Conservation (phyloP, 2,888 invertebrate genomes). For the Unio pictorum region DNA sequence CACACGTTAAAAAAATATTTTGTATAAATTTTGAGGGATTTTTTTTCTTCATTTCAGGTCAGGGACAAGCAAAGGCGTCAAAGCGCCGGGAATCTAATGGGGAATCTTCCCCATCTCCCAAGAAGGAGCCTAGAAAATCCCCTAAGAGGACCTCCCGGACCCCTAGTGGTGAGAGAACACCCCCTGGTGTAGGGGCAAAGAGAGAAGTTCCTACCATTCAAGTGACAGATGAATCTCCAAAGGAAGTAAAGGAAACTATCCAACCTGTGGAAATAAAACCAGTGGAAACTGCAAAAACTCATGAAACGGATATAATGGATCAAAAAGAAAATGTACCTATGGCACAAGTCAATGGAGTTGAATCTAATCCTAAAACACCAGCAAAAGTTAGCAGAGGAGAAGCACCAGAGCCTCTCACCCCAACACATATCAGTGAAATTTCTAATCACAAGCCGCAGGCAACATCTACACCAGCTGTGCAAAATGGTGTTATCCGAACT, state of each 20-base stretch:
- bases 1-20: no score
- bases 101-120: conserved; percentile 47
- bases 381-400: conserved; percentile 34
- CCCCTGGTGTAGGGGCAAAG: background rate
- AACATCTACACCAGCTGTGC: conserved; percentile 59
- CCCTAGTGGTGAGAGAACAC: conserved; percentile 5
- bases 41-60: conserved; percentile 37
- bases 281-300: conserved; percentile 34
- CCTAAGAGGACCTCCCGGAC: conserved; percentile 35
- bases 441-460: conserved; percentile 49
- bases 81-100: conserved; percentile 46
- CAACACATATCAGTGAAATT: conserved; percentile 43
- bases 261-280: conserved; percentile 16
- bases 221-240: conserved; percentile 2
- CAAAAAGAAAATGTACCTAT: conserved; percentile 48
- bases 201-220: conserved; percentile 2
- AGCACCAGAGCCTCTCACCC: conserved; percentile 47
- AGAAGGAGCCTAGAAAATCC: conserved; percentile 48
- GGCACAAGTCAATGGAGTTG: conserved; percentile 18
- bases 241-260: conserved; percentile 11
- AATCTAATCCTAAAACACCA: conserved; percentile 39
- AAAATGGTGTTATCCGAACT: conserved; percentile 51
- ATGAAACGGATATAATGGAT: conserved; percentile 34
- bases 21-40: no score
- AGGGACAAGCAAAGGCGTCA: conserved; percentile 53